Conservation (phyloP, 2,113 vertebrate species). For the Spheniscus mendiculus region DNA sequence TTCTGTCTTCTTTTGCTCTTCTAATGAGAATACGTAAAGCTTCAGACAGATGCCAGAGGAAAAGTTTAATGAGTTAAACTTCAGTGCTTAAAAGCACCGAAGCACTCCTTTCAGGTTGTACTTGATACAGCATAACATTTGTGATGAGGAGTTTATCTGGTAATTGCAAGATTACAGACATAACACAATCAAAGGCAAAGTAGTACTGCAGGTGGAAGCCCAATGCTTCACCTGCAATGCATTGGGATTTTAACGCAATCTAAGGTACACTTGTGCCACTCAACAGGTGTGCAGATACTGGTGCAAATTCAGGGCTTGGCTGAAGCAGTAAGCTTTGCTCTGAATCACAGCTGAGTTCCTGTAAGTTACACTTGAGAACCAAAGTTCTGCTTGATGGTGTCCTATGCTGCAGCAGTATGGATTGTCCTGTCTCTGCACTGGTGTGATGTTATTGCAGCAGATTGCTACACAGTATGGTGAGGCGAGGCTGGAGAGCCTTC, state of each 20-base stretch:
- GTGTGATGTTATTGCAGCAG: background rate
- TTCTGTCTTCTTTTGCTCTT: constrained; percentile 10
- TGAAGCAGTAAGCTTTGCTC: background rate
- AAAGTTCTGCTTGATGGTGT: background rate
- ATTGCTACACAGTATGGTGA: background rate
- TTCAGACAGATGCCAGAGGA: constrained; percentile 14
- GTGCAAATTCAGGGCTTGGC: background rate
- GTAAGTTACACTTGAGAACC: background rate
- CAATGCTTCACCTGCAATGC: background rate
- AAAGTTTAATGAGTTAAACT: background rate
- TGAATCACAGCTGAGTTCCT: background rate
- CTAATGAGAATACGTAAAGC: background rate
- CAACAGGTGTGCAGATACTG: background rate
- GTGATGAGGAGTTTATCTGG: background rate
- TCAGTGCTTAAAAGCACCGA: background rate
- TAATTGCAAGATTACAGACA: background rate
- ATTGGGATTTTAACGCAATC: background rate
- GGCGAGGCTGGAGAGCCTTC: background rate
- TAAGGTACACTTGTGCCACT: background rate
- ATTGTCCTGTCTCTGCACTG: accelerated
- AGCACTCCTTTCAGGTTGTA: constrained; percentile 1
- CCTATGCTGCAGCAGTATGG: accelerated
- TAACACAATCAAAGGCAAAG: background rate
- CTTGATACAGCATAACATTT: background rate
- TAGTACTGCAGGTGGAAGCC: background rate